Base-by-base conservation (phyloP, 1,140 invertebrate species). In the Mya arenaria region DNA sequence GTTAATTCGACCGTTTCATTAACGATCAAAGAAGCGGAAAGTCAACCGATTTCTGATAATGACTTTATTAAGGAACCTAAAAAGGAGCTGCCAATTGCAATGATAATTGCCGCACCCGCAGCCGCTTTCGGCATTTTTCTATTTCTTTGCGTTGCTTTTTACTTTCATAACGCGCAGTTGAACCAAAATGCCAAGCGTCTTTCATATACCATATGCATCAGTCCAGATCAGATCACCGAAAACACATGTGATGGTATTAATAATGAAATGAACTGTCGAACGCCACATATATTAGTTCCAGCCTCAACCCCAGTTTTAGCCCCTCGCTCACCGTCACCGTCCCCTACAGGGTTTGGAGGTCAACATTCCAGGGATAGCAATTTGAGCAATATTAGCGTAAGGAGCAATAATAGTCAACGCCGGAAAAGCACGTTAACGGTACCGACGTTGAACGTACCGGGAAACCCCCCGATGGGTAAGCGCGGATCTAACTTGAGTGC, bases 1-100 rank as follows among this genome's bases (percentile, higher is more conserved):
- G n/a, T n/a, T n/a, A n/a, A n/a, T n/a, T n/a, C n/a, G n/a, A n/a
- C n/a, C n/a, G n/a, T n/a, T n/a, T n/a, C n/a, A n/a, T n/a, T n/a
- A n/a, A n/a, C n/a, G n/a, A n/a, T n/a, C n/a, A n/a, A n/a, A n/a
- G n/a, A n/a, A n/a, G n/a, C n/a, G n/a, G n/a, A n/a, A n/a, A n/a
- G n/a, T n/a, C n/a, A n/a, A n/a, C n/a, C n/a, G n/a, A n/a, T n/a
- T n/a, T n/a, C n/a, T n/a, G n/a, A n/a, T n/a, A n/a, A n/a, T n/a
- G n/a, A n/a, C n/a, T n/a, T n/a, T n/a, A n/a, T n/a, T n/a, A n/a
- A n/a, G n/a, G 48, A 52, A 52, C 48, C 48, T 52, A 79, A 68
- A 52, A 79, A 79, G n/a, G 75, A 79, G 32, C 65, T 79, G n/a
- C 75, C 75, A 0, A 15, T 79, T n/a, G 41, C 32, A 25, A 79